These are phyloP conservation scores for Rhinichthys osculus DNA, from an alignment of 2,797 vertebrate genomes.

Conservation along the genomic window DNA sequence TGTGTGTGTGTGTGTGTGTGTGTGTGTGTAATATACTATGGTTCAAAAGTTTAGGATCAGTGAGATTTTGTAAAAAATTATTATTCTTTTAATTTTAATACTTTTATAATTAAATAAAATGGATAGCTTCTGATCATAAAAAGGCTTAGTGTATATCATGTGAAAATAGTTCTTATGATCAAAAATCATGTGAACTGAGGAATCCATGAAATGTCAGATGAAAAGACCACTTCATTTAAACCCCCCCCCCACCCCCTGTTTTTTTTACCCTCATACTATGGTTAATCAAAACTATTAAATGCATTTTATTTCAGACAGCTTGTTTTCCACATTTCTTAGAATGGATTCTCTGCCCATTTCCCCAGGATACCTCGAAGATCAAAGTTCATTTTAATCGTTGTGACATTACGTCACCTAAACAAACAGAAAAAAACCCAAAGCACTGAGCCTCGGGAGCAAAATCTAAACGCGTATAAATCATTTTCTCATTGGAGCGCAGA, in stretches of 20 bases:
- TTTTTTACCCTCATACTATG: background rate
- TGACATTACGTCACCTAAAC: constrained; percentile 20
- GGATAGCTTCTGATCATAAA: background rate
- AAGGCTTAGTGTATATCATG: background rate
- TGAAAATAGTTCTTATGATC: background rate
- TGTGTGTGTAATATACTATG: background rate
- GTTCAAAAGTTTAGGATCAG: background rate
- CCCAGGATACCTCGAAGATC: background rate
- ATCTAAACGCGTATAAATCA: background rate
- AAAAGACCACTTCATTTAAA: background rate
- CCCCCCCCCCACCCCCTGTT: no score
- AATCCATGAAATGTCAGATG: constrained; percentile 2
- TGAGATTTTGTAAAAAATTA: background rate
- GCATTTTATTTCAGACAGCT: background rate
- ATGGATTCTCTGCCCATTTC: background rate
- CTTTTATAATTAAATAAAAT: background rate
- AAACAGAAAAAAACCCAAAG: background rate
- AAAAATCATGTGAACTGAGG: background rate
- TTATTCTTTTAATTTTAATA: background rate
- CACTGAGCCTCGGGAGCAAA: background rate
- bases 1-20: no score
- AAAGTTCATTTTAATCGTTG: constrained; percentile 25
- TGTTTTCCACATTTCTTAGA: background rate
- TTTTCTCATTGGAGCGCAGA: background rate
- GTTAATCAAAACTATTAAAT: background rate